phyloP scores from a whole-genome alignment of 2,888 invertebrate genomes.

The Siphlonurus alternatus region DNA sequence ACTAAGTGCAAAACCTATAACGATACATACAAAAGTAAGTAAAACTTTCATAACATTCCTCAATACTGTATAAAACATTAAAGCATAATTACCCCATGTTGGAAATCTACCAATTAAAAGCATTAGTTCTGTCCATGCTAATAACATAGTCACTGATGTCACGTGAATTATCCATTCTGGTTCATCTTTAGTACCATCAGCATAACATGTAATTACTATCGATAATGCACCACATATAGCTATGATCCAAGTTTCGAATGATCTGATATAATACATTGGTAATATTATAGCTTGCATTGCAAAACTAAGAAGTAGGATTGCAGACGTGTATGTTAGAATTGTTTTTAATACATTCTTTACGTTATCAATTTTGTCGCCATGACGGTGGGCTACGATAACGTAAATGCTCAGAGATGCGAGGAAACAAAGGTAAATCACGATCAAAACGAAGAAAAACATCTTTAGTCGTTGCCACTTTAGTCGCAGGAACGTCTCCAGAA shows the following conservation, averaged over 20 bases:
- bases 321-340: neutral
- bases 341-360: neutral
- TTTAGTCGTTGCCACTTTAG: slow-evolving; percentile 38
- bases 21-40: slow-evolving; percentile 33
- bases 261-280: slow-evolving; percentile 32
- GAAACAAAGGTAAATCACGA: slow-evolving; percentile 32
- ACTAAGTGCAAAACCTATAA: slow-evolving; percentile 36
- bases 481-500: slow-evolving; percentile 37
- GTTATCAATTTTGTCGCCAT: neutral
- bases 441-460: slow-evolving; percentile 35
- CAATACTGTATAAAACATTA: slow-evolving; percentile 37
- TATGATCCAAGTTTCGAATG: slow-evolving; percentile 37
- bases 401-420: slow-evolving; percentile 33
- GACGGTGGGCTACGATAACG: slow-evolving; percentile 17
- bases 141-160: slow-evolving; percentile 33
- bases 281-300: slow-evolving; percentile 33
- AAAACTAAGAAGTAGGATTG: slow-evolving; percentile 28
- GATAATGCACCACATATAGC: neutral
- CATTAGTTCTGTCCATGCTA: slow-evolving; percentile 39
- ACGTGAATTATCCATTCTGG: slow-evolving; percentile 24
- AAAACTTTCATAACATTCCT: slow-evolving; percentile 32
- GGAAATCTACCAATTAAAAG: slow-evolving; percentile 36
- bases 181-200: neutral
- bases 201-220: neutral
- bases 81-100: slow-evolving; percentile 34